Conservation (phyloP, 2,888 invertebrate species). For the Oxycera nigricornis region DNA sequence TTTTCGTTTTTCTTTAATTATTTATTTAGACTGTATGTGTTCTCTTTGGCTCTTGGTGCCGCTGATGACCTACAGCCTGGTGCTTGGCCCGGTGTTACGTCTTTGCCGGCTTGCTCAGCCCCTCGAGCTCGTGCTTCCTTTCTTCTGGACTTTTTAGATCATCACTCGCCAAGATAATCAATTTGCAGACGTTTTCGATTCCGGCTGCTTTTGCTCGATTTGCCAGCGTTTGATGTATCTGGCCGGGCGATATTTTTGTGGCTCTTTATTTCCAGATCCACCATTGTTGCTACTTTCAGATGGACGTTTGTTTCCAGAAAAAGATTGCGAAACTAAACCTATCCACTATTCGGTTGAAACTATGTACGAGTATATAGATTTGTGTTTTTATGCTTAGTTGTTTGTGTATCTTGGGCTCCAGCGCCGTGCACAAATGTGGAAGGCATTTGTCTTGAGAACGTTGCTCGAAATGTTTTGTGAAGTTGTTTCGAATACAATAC, state of each 20-base stretch:
- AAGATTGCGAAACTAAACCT: neutral
- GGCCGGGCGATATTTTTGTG: neutral
- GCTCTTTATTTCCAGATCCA: constrained; percentile 5
- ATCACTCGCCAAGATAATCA: constrained; percentile 22
- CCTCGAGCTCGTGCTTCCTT: neutral
- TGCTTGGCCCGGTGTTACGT: neutral
- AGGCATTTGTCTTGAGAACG: neutral
- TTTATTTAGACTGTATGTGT: neutral
- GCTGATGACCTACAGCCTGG: neutral
- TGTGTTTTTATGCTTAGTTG: neutral
- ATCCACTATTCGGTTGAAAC: too few species aligned
- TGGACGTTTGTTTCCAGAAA: neutral
- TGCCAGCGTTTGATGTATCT: constrained; percentile 11
- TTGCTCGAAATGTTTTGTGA: neutral
- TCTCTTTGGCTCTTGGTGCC: too few species aligned
- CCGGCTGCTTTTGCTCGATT: neutral
- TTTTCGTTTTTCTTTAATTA: constrained; percentile 5
- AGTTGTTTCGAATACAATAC: neutral
- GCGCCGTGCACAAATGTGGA: neutral
- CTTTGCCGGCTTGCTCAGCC: neutral
- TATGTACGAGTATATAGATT: neutral
- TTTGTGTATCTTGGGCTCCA: neutral
- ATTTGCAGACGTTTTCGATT: constrained; percentile 8
- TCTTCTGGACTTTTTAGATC: constrained; percentile 5
- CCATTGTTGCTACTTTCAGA: neutral